Base-by-base conservation (phyloP, 2,113 vertebrate species). In the Steatornis caripensis region DNA sequence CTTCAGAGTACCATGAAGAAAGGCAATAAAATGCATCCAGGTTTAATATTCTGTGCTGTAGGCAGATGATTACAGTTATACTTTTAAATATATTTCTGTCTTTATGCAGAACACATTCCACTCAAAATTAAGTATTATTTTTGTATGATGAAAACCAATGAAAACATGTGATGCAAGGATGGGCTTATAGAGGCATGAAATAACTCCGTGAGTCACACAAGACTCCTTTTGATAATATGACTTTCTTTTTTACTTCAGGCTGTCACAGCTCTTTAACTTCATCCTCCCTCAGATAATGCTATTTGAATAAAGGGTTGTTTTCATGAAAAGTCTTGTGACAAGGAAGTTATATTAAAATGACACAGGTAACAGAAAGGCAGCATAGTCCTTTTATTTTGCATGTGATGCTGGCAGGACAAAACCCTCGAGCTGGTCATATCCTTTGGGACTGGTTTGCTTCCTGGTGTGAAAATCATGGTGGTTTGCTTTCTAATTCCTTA, bases 271-370 rank as follows among this genome's bases (percentile, higher is more conserved):
- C 64, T 92, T 88, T 84, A 95, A 90, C 82, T 95, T 96, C 68
- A 92, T 83, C 91, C 78, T 94, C 87, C 92, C 72, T 93, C 95
- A 90, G 85, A 95, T 90, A 96, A 75, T 71, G 69, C 45, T 93
- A 84, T 92, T 93, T 87, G 95, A 96, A 93, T 95, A 94, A 88
- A 93, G 13, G 34, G 5, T 49, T 96, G 60, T 78, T 95, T 94
- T 78, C 45, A 74, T 53, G 53, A 90, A 76, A 77, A 66, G 72
- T 72, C 90, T 88, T 86, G 93, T 90, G 95, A 93, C 88, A 90
- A 71, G 48, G 55, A 95, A 81, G 43, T 81, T 94, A 69, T 37
- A 74, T 68, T 93, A 74, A 90, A 81, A 90, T 78, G 43, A 66
- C 61, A 89, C 5, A 1, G 10, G 36, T 84, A 74, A 66, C 21